Evolutionary conservation across 2,888 invertebrate species (phyloP).

Genomic region (Ophioninae sp.): DNA sequence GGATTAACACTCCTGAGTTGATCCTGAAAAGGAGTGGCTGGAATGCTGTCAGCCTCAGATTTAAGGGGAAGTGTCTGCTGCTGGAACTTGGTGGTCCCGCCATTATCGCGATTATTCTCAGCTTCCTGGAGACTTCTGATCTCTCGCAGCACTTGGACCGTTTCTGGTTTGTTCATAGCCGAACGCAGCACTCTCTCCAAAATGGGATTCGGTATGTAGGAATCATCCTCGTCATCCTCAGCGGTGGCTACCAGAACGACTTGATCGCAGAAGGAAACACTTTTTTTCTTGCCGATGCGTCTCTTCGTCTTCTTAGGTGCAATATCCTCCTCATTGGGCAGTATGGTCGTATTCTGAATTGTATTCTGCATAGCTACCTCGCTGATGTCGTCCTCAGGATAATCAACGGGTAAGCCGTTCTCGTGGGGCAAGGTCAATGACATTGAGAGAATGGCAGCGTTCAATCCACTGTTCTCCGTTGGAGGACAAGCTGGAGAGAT

Average conservation of each 20-base stretch:
- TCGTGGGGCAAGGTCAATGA: constrained; percentile 81
- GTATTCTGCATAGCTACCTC: constrained; percentile 80
- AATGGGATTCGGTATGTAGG: constrained; percentile 95
- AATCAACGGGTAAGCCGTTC: constrained; percentile 81
- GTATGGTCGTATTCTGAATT: constrained; percentile 78
- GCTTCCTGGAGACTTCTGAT: constrained; percentile 82
- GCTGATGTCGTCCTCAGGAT: constrained; percentile 78
- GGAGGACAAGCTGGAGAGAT: constrained; percentile 29
- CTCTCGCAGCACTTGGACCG: constrained; percentile 82
- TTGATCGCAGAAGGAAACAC: constrained; percentile 97
- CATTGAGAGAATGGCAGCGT: constrained; percentile 77
- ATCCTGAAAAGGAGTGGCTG: constrained; percentile 78
- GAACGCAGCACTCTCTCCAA: constrained; percentile 92
- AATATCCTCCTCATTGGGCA: constrained; percentile 78
- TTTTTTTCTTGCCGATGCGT: constrained; percentile 88
- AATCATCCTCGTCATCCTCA: constrained; percentile 94
- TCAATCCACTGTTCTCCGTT: constrained; percentile 71
- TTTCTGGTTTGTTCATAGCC: constrained; percentile 89
- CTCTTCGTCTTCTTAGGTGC: constrained; percentile 82
- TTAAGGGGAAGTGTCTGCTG: constrained; percentile 80
- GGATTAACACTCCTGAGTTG: constrained; percentile 77
- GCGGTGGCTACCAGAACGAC: constrained; percentile 96
- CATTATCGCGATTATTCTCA: constrained; percentile 78
- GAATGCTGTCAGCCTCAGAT: constrained; percentile 77
- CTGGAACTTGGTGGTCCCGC: constrained; percentile 78